These are phyloP conservation scores for Mythimna loreyi DNA, from an alignment of 2,888 invertebrate species.

Conservation along the genomic window DNA sequence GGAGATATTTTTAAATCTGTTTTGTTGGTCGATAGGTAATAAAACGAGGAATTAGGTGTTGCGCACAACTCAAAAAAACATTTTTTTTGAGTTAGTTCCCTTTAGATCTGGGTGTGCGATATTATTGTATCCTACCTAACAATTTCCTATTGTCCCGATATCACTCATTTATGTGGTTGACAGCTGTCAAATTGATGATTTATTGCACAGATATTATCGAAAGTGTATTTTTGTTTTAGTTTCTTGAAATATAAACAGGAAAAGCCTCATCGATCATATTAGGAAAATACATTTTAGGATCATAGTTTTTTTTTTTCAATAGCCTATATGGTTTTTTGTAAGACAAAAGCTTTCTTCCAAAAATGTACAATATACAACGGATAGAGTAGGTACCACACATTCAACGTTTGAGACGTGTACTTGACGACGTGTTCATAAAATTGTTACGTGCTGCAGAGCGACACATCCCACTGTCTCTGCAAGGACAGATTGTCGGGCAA, in stretches of 20 bases:
- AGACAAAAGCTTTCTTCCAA: not conserved
- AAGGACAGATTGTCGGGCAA: too few species aligned
- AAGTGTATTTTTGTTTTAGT: slow-evolving; percentile 22
- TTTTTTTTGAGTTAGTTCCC: too few species aligned
- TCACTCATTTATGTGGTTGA: slow-evolving; percentile 19
- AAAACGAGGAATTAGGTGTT: too few species aligned
- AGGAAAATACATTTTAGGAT: not conserved
- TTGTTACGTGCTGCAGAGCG: too few species aligned
- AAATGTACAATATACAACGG: not conserved
- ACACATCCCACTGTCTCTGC: too few species aligned
- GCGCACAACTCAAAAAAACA: too few species aligned
- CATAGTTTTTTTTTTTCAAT: slow-evolving; percentile 5
- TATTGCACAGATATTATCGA: slow-evolving; percentile 42
- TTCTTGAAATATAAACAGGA: slow-evolving; percentile 20
- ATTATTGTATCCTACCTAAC: not conserved
- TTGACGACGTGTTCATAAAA: too few species aligned
- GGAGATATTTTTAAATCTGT: too few species aligned
- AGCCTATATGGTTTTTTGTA: not conserved
- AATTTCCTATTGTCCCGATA: slow-evolving; percentile 3
- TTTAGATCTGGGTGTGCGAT: too few species aligned
- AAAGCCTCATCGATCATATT: slow-evolving; percentile 34
- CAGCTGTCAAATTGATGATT: slow-evolving; percentile 44
- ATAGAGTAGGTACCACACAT: too few species aligned
- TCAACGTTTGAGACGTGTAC: too few species aligned
- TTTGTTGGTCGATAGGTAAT: too few species aligned